Conservation (phyloP, 2,888 invertebrate genomes). For the Priocnemis perturbator region DNA sequence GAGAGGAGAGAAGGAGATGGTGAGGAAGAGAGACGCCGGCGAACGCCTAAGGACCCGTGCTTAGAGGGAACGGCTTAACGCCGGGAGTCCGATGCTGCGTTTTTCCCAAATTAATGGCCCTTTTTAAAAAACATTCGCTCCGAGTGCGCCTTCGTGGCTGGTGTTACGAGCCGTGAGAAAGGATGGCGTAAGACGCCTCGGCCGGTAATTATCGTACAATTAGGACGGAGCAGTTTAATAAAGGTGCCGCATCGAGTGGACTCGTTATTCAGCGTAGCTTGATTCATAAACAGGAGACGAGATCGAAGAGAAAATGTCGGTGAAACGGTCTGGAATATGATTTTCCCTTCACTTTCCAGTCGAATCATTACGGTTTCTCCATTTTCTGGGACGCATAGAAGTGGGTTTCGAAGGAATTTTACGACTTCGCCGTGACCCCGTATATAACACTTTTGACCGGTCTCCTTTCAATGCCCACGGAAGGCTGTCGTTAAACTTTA, state of each 20-base stretch:
- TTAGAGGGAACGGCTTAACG: slow-evolving; percentile 43
- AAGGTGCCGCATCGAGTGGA: neutral
- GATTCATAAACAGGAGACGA: neutral
- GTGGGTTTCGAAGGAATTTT: too few species aligned
- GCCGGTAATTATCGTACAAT: neutral
- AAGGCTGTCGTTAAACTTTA: neutral
- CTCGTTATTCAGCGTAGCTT: neutral
- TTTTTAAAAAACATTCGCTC: slow-evolving; percentile 13
- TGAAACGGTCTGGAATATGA: too few species aligned
- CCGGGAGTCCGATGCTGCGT: slow-evolving; percentile 43
- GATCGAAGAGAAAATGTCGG: neutral
- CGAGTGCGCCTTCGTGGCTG: neutral
- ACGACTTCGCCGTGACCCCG: too few species aligned
- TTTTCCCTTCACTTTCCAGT: too few species aligned
- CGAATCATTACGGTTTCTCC: too few species aligned
- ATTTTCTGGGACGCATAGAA: too few species aligned
- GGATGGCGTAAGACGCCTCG: neutral
- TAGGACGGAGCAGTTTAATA: slow-evolving; percentile 1
- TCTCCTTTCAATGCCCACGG: too few species aligned
- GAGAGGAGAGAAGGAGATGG: slow-evolving; percentile 23
- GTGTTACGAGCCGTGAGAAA: slow-evolving; percentile 1
- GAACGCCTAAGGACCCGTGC: slow-evolving; percentile 43
- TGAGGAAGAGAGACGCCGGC: slow-evolving; percentile 28
- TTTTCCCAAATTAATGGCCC: slow-evolving; percentile 50
- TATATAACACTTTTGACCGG: too few species aligned